These are phyloP conservation scores for Megalonaias nervosa DNA, from an alignment of 1,140 invertebrate genomes.

Conservation along the genomic window DNA sequence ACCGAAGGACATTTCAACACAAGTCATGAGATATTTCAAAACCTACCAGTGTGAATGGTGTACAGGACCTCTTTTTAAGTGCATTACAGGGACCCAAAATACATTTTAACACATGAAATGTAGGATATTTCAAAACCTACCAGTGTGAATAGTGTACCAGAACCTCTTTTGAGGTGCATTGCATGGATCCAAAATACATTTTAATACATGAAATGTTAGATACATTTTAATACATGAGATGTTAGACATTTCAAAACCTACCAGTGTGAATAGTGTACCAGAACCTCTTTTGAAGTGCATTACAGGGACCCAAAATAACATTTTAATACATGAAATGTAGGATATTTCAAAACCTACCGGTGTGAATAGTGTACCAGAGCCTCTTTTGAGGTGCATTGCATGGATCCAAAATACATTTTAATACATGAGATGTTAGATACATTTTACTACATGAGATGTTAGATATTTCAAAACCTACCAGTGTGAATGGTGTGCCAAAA, in stretches of 20 bases:
- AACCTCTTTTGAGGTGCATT: constrained; percentile 69
- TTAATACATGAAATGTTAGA: no score
- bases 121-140: constrained; percentile 72
- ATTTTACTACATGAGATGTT: background rate
- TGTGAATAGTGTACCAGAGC: background rate
- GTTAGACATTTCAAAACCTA: constrained; percentile 65
- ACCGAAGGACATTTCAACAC: no score
- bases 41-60: background rate
- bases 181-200: no score
- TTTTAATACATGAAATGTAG: no score
- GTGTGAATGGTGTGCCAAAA: constrained; percentile 92
- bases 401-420: background rate
- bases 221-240: no score
- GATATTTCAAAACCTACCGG: background rate
- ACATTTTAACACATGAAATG: background rate
- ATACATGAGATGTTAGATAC: background rate
- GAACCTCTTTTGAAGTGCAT: constrained; percentile 71
- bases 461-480: constrained; percentile 78
- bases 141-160: constrained; percentile 96
- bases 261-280: constrained; percentile 97
- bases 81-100: background rate
- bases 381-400: background rate
- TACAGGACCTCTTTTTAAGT: background rate
- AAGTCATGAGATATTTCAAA: background rate
- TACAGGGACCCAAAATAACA: no score